Evolutionary conservation across 92 coral and sea anemone species (phyloP), one percentile per base, ranked within the genome.

Genomic region (Epizoanthus illoricatus): DNA sequence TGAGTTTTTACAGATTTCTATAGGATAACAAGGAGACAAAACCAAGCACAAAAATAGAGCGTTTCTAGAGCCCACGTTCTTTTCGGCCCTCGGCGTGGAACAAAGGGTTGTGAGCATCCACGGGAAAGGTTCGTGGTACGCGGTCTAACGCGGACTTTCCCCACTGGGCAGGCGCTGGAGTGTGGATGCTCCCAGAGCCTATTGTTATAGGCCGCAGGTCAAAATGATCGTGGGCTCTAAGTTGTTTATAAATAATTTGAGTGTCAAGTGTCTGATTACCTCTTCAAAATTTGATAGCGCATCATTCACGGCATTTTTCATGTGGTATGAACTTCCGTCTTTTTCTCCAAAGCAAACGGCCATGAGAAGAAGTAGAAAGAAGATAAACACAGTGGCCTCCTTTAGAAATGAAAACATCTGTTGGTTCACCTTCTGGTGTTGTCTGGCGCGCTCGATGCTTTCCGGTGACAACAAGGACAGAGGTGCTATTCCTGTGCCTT

Each of bases 341-440:
- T 65, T 76, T 8, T 56, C 71, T 40, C 81, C 81, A 41, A 76
- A 76, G 55, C 81, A 76, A 69, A 76, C 81, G 21, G 81, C 71
- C 56, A 76, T 39, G 33, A 76, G 70, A 62, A 76, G 81, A 4
- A 76, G 56, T 4, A 76, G 17, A 12, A 76, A 76, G 71, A 76
- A 61, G 24, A 76, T 42, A 42, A 76, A 76, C 43, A 76, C 9
- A 5, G 62, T 76, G 12, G 8, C 81, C 28, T 76, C 81, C 28
- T 60, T 76, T 40, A 76, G 42, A 39, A 76, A 39, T 9, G 56
- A 20, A 61, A 76, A 61, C 81, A 76, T 43, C 56, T 62, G 81
- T 42, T 62, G 81, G 20, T 76, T 69, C 24, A 76, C 19, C 39
- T 76, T 62, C 33, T 61, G 81, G 39, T 76, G 59, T 13, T 76